Evolutionary conservation across 2,113 vertebrate genomes (phyloP), one percentile per base, ranked within the genome.

Genomic region (Hippocampus mohnikei): DNA sequence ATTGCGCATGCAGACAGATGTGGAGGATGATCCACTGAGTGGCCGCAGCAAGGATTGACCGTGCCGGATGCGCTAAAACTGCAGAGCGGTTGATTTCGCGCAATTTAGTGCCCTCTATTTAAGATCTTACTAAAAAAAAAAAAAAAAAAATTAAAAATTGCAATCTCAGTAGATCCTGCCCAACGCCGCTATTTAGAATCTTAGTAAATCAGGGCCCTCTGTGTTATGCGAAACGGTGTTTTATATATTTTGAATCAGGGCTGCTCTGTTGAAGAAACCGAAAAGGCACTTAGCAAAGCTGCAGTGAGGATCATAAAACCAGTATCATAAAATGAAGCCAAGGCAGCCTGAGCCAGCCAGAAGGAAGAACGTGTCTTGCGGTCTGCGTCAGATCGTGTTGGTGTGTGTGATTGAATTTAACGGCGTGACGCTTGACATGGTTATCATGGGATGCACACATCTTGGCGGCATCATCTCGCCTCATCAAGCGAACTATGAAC

Each of bases 401-500:
- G 16, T 1, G 72, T 76, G 64, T 64, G 52, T 75, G 72, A 82
- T 72, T 62, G 74, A 67, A 84, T 82, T 83, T 80, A 84, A 86
- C 73, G 52, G 68, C 71, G 69, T 82, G 84, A 88, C 81, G 84
- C 69, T 37, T 41, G 79, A 81, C 87, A 83, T 53, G 63, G 71
- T 72, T 84, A 76, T 90, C 78, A 83, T 75, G 69, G 82, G 73
- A 80, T 33, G 60, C 67, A 73, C 76, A 84, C 74, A 81, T 53
- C 65, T 72, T 41, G 40, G 60, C 44, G 8, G 52, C 37, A 53
- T 72, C 72, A 89, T 87, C 74, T 73, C 55, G 69, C 78, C 77
- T 84, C 81, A 83, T 85, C 84, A 80, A 65, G 72, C 71, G 69
- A 48, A 67, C 73, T 76, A 84, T 89, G 89, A 84, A 78, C 75